These are phyloP conservation scores for Tetragonula clypearis DNA, from an alignment of 1,140 invertebrate species.

Conservation along the genomic window DNA sequence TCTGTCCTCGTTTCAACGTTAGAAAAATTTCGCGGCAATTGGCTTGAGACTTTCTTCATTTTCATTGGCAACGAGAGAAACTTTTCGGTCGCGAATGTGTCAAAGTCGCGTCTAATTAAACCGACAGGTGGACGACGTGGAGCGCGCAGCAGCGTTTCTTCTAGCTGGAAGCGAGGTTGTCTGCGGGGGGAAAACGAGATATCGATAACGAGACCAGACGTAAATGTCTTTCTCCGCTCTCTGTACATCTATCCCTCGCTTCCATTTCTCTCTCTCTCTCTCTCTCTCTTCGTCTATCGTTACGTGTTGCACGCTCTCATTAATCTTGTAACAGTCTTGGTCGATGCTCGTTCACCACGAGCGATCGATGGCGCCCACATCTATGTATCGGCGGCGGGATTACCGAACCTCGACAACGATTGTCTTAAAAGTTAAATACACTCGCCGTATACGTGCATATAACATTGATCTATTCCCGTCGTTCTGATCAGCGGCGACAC, in stretches of 20 bases:
- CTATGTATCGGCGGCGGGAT: constrained; percentile 35
- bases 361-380: constrained; percentile 57
- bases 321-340: constrained; percentile 56
- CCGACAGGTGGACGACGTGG: not conserved
- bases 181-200: constrained; percentile 2
- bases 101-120: constrained; percentile 1
- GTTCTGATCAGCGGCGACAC: constrained; percentile 21
- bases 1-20: too few relatives aligned
- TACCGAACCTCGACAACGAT: constrained; percentile 31
- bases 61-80: too few relatives aligned
- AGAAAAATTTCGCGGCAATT: too few relatives aligned
- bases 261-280: not conserved
- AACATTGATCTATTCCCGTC: constrained; percentile 9
- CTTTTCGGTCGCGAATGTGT: too few relatives aligned
- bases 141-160: not conserved
- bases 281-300: constrained; percentile 6
- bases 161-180: constrained; percentile 6
- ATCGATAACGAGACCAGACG: constrained; percentile 33
- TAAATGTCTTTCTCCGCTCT: constrained; percentile 21
- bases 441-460: not conserved
- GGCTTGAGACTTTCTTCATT: too few relatives aligned
- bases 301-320: constrained; percentile 48
- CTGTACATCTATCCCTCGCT: too few relatives aligned
- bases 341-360: constrained; percentile 51
- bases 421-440: constrained; percentile 45